Percentiles rank a stretch among this genome's conserved stretches.
phyloP scores from a whole-genome alignment of 1,140 invertebrate genomes.

The Heliothis virescens region DNA sequence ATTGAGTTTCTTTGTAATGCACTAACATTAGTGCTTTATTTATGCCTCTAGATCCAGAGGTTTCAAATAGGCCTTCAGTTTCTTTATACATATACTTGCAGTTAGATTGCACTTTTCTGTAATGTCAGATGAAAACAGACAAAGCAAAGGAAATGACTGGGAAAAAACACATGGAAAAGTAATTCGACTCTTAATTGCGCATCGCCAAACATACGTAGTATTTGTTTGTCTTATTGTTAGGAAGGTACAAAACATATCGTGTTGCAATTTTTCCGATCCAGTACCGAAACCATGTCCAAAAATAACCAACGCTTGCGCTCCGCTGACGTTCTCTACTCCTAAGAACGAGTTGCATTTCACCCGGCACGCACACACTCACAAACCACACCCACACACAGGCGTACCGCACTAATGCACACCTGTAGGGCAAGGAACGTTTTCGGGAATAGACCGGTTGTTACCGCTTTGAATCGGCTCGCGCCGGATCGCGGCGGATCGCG shows the following conservation, averaged over 20 bases:
- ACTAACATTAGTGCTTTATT: no score
- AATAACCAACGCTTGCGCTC: constrained; percentile 53
- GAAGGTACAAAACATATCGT: neutral
- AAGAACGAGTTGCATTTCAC: constrained; percentile 83
- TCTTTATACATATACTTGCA: no score
- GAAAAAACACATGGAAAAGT: no score
- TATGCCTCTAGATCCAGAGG: no score
- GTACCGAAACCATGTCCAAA: constrained; percentile 20
- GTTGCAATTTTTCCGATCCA: constrained; percentile 6
- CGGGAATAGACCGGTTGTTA: constrained; percentile 62
- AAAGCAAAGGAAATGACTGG: no score
- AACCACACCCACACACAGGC: constrained; percentile 51
- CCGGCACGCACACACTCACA: constrained; percentile 66
- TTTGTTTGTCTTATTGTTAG: neutral
- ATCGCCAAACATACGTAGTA: no score
- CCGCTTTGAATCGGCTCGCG: constrained; percentile 35
- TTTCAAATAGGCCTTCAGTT: no score
- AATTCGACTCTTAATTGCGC: no score
- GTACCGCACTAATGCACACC: constrained; percentile 64
- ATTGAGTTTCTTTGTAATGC: no score
- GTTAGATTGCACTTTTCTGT: no score
- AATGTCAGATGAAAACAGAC: no score
- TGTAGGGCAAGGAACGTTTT: constrained; percentile 64
- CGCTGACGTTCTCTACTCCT: constrained; percentile 71
- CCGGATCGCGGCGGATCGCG: constrained; percentile 20